These are phyloP conservation scores for Rhinopomastus cyanomelas DNA, from an alignment of 2,113 vertebrate genomes.

Conservation along the genomic window DNA sequence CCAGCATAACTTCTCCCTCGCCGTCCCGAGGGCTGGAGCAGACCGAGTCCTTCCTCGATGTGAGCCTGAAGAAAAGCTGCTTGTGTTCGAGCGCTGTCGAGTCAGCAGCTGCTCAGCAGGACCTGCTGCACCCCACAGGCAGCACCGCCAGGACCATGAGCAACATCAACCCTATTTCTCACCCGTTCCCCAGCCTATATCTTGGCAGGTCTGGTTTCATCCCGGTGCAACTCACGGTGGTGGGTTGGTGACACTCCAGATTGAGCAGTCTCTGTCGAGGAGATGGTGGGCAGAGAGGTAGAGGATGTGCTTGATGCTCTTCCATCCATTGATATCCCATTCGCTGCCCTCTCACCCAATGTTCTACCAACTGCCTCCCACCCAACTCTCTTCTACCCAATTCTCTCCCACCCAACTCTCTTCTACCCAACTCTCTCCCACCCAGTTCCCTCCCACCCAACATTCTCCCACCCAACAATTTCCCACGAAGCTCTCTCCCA, in stretches of 20 bases:
- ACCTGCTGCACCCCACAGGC: fast-evolving
- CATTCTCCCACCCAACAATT: too few relatives aligned
- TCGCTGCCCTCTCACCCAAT: not conserved
- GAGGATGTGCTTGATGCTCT: not conserved
- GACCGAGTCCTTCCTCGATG: not conserved
- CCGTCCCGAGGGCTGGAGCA: not conserved
- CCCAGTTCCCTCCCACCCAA: too few relatives aligned
- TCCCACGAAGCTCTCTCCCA: too few relatives aligned
- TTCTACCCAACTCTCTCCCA: too few relatives aligned
- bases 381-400: not conserved
- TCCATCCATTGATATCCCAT: not conserved
- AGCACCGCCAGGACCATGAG: fast-evolving
- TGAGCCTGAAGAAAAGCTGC: not conserved
- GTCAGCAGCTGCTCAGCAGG: not conserved
- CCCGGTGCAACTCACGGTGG: fast-evolving
- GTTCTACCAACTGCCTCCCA: not conserved
- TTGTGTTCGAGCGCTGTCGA: not conserved
- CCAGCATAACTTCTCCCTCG: not conserved
- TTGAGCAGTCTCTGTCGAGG: not conserved
- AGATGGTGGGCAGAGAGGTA: too few relatives aligned
- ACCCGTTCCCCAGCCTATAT: not conserved
- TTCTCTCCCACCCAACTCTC: not conserved
- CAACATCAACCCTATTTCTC: fast-evolving
- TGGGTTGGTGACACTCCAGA: too few relatives aligned
- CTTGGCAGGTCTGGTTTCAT: not conserved